Percentiles rank a stretch among this genome's conserved stretches.
Evolutionary conservation across 2,113 vertebrate species (phyloP).

Genomic region (Urocitellus parryii): DNA sequence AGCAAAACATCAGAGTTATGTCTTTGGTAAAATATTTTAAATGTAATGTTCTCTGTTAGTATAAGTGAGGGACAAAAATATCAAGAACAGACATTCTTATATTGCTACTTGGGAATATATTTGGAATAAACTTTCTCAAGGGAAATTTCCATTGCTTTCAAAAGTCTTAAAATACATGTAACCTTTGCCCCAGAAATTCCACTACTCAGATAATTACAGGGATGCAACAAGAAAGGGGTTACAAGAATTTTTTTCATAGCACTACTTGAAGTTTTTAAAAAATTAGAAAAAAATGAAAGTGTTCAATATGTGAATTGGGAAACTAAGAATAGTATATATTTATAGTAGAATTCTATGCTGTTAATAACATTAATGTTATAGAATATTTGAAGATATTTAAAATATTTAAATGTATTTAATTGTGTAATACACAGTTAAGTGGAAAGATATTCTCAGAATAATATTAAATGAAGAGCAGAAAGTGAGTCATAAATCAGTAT

Average conservation of each 20-base stretch:
- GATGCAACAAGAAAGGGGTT: not conserved
- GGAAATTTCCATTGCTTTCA: conserved; percentile 32
- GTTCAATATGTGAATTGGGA: not conserved
- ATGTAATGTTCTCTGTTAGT: not conserved
- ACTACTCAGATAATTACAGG: conserved; percentile 7
- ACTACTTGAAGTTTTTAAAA: conserved; percentile 40
- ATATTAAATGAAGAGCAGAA: not conserved
- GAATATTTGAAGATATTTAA: conserved; percentile 50
- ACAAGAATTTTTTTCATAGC: conserved; percentile 12
- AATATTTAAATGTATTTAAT: conserved; percentile 41
- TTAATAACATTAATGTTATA: conserved; percentile 29
- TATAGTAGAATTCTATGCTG: not conserved
- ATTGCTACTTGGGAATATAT: conserved; percentile 22
- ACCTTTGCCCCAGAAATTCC: conserved; percentile 27
- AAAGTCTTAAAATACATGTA: conserved; percentile 42
- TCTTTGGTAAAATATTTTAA: conserved; percentile 3
- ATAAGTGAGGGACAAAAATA: not conserved
- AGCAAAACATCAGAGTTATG: not conserved
- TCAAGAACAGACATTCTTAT: not conserved
- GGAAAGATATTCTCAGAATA: conserved; percentile 29
- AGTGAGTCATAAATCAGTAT: not conserved
- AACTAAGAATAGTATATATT: not conserved
- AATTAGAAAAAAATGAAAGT: conserved; percentile 53
- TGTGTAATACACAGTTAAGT: not conserved
- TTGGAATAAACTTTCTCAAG: conserved; percentile 52